Conservation (phyloP, 2,113 vertebrate species). For the Heteronetta atricapilla region DNA sequence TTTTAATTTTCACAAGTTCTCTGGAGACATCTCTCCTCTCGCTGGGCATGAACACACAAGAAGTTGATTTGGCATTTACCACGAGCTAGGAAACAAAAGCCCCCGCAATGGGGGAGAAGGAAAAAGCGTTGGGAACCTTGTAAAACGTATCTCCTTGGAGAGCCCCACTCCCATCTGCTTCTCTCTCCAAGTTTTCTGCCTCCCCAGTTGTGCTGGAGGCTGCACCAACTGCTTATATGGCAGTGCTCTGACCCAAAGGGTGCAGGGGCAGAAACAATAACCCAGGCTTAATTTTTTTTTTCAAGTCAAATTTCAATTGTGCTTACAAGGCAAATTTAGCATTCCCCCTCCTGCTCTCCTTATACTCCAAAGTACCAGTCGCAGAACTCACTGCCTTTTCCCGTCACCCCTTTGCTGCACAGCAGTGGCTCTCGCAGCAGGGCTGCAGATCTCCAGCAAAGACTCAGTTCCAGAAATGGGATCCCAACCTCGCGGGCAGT, state of each 20-base stretch:
- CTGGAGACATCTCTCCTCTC: not conserved
- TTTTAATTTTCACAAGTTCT: not conserved
- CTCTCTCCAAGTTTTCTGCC: not conserved
- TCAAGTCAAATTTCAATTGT: not conserved
- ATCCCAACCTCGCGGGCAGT: not conserved
- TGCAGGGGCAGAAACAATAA: conserved; percentile 17
- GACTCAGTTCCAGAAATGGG: not conserved
- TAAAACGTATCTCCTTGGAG: conserved; percentile 5
- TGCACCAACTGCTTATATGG: conserved; percentile 32
- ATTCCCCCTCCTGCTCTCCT: not conserved
- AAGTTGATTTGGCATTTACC: not conserved
- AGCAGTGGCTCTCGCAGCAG: not conserved
- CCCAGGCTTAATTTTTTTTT: not conserved
- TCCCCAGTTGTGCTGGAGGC: not conserved
- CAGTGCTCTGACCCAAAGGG: not conserved
- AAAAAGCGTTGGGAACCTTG: not conserved
- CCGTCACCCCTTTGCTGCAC: not conserved
- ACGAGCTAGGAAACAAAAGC: conserved; percentile 2
- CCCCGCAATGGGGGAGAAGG: not conserved
- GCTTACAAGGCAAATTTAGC: conserved; percentile 43
- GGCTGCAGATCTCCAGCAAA: not conserved
- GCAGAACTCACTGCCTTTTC: not conserved
- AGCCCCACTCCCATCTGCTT: not conserved
- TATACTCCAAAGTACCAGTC: not conserved
- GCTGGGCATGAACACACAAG: not conserved